These are phyloP conservation scores for Lepus townsendii DNA, from an alignment of 2,797 vertebrate species.

Conservation along the genomic window DNA sequence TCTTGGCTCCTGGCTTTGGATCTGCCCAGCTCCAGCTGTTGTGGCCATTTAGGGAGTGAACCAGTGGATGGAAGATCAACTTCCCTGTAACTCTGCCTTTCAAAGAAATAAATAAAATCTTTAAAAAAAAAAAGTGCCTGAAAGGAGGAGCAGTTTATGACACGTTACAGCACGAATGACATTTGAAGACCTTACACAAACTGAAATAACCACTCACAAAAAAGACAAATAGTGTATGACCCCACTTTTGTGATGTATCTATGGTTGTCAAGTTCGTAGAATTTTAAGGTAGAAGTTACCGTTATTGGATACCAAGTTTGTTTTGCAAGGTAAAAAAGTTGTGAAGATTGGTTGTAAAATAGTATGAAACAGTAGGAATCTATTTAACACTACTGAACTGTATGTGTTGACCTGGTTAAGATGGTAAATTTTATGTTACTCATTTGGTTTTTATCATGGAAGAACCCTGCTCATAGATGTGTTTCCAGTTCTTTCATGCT, in stretches of 20 bases:
- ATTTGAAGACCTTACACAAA: background rate
- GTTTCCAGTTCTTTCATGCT: slow-evolving; percentile 1
- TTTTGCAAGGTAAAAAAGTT: background rate
- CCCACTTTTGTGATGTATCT: background rate
- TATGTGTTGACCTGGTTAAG: background rate
- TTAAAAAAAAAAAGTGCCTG: background rate
- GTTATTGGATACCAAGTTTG: background rate
- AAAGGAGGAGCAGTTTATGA: background rate
- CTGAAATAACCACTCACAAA: background rate
- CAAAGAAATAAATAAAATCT: background rate
- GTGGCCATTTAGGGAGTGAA: too few relatives aligned
- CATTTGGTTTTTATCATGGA: background rate
- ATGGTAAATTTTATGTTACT: background rate
- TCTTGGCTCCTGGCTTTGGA: background rate
- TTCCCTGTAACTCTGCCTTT: too few relatives aligned
- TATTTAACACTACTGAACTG: background rate
- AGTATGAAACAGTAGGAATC: background rate
- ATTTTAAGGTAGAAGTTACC: too few relatives aligned
- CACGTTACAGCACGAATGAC: background rate
- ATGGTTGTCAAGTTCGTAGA: background rate
- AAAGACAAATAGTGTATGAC: background rate
- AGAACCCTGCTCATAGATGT: background rate
- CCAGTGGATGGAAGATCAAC: too few relatives aligned
- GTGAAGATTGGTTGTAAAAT: background rate
- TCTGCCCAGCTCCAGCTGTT: too few relatives aligned